phyloP scores from a whole-genome alignment of 2,888 invertebrate species.

The Platycheirus rosarum region DNA sequence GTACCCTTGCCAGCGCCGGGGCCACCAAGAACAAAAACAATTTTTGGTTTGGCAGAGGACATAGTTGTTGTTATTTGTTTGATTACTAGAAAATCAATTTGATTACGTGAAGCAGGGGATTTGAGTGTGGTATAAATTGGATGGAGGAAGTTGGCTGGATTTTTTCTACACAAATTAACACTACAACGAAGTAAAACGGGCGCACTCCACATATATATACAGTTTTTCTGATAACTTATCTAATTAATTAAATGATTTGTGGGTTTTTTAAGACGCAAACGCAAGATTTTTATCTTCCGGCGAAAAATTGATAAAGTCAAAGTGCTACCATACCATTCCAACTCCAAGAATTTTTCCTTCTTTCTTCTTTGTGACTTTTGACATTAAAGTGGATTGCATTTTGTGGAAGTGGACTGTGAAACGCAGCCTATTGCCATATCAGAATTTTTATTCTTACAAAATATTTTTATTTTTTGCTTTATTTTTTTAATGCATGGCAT shows the following conservation, averaged over 20 bases:
- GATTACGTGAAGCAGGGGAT: constrained; percentile 43
- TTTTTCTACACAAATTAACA: constrained; percentile 56
- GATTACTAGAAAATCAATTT: constrained; percentile 38
- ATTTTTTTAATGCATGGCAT: too few species aligned
- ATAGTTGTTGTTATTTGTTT: constrained; percentile 36
- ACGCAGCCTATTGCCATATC: too few species aligned
- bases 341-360: not conserved
- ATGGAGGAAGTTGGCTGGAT: constrained; percentile 18
- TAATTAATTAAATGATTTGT: constrained; percentile 6
- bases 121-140: constrained; percentile 28
- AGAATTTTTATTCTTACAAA: too few species aligned
- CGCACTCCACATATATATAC: constrained; percentile 63
- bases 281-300: constrained; percentile 29
- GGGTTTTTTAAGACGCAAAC: constrained; percentile 54
- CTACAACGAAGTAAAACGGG: constrained; percentile 42
- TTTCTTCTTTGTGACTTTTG: not conserved
- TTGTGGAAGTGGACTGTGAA: too few species aligned
- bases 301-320: constrained; percentile 14
- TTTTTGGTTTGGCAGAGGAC: constrained; percentile 86
- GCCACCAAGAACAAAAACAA: constrained; percentile 98
- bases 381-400: too few species aligned
- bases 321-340: not conserved
- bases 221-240: constrained; percentile 32
- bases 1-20: constrained; percentile 99
- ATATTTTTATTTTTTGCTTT: too few species aligned